Evolutionary conservation across 2,797 vertebrate species (phyloP).

Genomic region (Hydrocynus forskahlii): DNA sequence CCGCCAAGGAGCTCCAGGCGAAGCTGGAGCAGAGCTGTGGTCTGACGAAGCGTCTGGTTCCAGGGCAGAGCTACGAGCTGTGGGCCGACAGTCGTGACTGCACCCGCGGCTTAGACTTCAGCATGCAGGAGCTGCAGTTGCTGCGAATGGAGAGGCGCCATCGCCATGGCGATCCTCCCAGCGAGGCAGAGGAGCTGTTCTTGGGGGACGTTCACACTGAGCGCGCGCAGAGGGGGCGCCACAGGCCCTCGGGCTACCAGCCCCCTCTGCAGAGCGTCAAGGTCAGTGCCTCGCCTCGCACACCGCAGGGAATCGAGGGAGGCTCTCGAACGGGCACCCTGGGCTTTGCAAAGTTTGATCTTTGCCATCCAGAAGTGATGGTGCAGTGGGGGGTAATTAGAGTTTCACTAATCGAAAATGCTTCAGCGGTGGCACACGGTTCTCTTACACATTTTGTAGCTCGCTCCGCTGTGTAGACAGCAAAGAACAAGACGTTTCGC

Average conservation of each 20-base stretch:
- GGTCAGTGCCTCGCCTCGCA: slow-evolving; percentile 68
- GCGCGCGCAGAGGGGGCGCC: slow-evolving; percentile 81
- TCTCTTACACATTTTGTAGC: not conserved
- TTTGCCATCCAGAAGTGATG: not conserved
- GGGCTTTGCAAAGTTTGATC: slow-evolving; percentile 14
- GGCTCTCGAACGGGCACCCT: not conserved
- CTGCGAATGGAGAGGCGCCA: slow-evolving; percentile 85
- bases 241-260: slow-evolving; percentile 86
- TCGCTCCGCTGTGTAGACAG: no score
- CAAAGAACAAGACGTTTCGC: not conserved
- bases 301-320: not conserved
- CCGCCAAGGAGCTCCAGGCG: slow-evolving; percentile 72
- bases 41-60: slow-evolving; percentile 68
- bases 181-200: slow-evolving; percentile 84
- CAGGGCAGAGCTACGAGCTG: slow-evolving; percentile 76
- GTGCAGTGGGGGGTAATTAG: slow-evolving; percentile 15
- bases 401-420: not conserved
- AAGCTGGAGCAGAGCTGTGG: slow-evolving; percentile 77
- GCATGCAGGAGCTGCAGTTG: slow-evolving; percentile 87
- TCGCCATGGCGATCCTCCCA: slow-evolving; percentile 81
- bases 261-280: slow-evolving; percentile 84
- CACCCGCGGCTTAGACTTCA: slow-evolving; percentile 82
- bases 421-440: not conserved
- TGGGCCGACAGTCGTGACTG: slow-evolving; percentile 82
- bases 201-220: slow-evolving; percentile 87